These are phyloP conservation scores for Phrynosoma platyrhinos DNA, from an alignment of 2,113 vertebrate genomes.

Conservation along the genomic window DNA sequence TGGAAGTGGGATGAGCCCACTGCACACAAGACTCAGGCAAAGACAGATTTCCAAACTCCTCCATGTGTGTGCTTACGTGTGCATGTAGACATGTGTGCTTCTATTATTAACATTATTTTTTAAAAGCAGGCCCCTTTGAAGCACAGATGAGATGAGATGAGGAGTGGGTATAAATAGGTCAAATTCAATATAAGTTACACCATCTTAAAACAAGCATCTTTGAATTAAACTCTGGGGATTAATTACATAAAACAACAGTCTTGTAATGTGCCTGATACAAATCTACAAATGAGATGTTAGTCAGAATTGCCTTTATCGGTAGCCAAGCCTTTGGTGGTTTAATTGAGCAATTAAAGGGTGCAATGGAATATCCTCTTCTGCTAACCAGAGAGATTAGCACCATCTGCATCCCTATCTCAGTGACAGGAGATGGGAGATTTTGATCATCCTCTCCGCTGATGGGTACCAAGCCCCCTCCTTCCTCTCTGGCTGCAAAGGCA, in stretches of 20 bases:
- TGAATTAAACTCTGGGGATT: slow-evolving; percentile 66
- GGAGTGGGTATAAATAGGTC: slow-evolving; percentile 17
- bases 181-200: slow-evolving; percentile 56
- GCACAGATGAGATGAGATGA: background rate
- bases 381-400: slow-evolving; percentile 71
- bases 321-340: slow-evolving; percentile 72
- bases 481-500: no score
- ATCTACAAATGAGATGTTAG: slow-evolving; percentile 67
- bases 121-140: background rate
- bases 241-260: slow-evolving; percentile 69
- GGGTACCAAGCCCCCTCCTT: background rate
- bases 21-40: no score
- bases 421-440: slow-evolving; percentile 42
- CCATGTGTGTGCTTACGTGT: accelerated
- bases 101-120: background rate
- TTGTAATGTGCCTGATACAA: slow-evolving; percentile 54
- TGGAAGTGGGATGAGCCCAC: no score
- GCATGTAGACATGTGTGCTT: accelerated
- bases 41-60: accelerated
- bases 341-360: slow-evolving; percentile 74
- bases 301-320: slow-evolving; percentile 67
- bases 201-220: slow-evolving; percentile 54
- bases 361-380: slow-evolving; percentile 54
- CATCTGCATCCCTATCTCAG: slow-evolving; percentile 72
- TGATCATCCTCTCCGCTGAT: no score